Base-by-base conservation (phyloP, 2,797 vertebrate species). In the Antrozous pallidus region DNA sequence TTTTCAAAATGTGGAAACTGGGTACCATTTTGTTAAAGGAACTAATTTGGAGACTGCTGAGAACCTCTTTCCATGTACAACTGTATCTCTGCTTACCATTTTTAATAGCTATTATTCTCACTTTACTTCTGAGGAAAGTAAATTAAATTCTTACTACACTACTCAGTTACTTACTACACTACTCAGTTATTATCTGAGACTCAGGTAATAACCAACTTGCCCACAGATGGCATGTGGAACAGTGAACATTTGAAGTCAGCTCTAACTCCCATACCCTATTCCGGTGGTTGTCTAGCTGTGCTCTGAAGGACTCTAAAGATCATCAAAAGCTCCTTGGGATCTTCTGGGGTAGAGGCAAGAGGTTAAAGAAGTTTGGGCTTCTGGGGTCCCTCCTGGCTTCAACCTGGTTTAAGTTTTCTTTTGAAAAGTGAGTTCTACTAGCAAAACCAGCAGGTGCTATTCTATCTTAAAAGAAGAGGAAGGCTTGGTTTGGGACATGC, bases 91-190 rank as follows among this genome's bases (percentile, higher is more conserved):
- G 28, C 18, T 95, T 63, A 91, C 18, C 65, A 40, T 85, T 94
- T 95, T 95, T 83, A 90, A 8, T 54, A 54, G 20, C 51, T 54
- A 54, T 82, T 54, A 93, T 85, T 92, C 45, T 49, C 82, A 71
- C 77, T 93, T 91, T 81, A 58, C 51, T 94, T 91, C 71, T 84
- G 84, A 96, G 63, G 40, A 96, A 95, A 93, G n/a, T n/a, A n/a
- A n/a, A n/a, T n/a, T n/a, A n/a, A n/a, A n/a, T n/a, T n/a, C n/a
- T n/a, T n/a, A n/a, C n/a, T n/a, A n/a, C n/a, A n/a, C n/a, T n/a
- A n/a, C n/a, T n/a, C n/a, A n/a, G n/a, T n/a, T n/a, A n/a, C n/a
- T n/a, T n/a, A n/a, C n/a, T n/a, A n/a, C n/a, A n/a, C n/a, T n/a
- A n/a, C n/a, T n/a, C n/a, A n/a, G n/a, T n/a, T n/a, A n/a, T n/a